Percentiles rank a stretch among this genome's conserved stretches.
Evolutionary conservation across 2,113 vertebrate species (phyloP).

Genomic region (Muntiacus muntjak): DNA sequence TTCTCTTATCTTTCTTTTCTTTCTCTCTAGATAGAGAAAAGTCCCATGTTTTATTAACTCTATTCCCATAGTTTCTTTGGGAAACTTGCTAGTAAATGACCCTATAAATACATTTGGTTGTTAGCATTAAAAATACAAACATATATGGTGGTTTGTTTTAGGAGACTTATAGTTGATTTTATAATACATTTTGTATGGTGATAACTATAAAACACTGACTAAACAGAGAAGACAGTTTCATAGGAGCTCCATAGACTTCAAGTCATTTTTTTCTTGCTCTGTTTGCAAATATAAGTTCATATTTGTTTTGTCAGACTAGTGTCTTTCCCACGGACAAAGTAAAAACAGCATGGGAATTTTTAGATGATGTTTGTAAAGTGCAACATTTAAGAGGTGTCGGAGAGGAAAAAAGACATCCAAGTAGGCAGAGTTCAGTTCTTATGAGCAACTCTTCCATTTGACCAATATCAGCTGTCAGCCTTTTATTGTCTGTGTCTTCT

Average conservation of each 20-base stretch:
- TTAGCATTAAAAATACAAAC: neutral
- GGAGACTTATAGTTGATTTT: neutral
- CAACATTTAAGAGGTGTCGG: neutral
- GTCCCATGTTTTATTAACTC: neutral
- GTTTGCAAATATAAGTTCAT: neutral
- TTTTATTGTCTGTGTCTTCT: neutral
- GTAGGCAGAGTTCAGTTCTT: neutral
- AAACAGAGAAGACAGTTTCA: neutral
- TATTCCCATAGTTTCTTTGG: neutral
- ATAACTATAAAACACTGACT: neutral
- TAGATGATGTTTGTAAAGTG: neutral
- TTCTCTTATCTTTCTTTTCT: neutral
- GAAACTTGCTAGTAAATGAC: neutral
- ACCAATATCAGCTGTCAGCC: neutral
- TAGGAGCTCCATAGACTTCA: neutral
- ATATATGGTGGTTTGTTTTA: neutral
- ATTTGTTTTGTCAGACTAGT: neutral
- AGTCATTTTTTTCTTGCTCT: neutral
- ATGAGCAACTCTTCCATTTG: neutral
- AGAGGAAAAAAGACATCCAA: neutral
- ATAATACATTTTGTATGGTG: neutral
- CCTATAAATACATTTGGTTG: neutral
- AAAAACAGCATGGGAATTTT: neutral
- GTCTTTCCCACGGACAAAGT: neutral
- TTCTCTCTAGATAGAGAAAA: neutral